Percentiles rank a stretch among this genome's conserved stretches.
phyloP scores from a whole-genome alignment of 2,888 invertebrate genomes.

The Shargacucullia verbasci region DNA sequence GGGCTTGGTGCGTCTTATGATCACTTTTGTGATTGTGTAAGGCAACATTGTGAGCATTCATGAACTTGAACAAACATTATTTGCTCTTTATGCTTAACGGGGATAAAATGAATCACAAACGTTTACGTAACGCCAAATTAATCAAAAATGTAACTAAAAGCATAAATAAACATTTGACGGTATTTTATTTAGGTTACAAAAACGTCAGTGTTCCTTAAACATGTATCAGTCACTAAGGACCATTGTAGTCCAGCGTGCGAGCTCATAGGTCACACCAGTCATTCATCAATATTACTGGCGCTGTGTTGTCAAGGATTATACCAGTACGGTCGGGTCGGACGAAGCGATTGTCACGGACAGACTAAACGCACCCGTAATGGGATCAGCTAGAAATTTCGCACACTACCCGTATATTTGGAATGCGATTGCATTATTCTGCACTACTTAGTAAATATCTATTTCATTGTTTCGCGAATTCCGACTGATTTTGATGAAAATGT shows the following conservation, averaged over 20 bases:
- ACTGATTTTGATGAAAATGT: conserved; percentile 1
- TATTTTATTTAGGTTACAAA: too few relatives aligned
- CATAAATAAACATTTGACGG: too few relatives aligned
- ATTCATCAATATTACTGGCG: conserved; percentile 42
- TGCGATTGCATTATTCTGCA: conserved; percentile 14
- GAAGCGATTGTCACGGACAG: conserved; percentile 13
- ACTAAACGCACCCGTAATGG: conserved; percentile 29
- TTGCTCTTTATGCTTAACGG: too few relatives aligned
- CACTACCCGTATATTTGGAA: not conserved
- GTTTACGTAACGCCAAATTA: too few relatives aligned
- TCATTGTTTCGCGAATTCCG: conserved; percentile 5
- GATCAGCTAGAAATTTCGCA: conserved; percentile 14
- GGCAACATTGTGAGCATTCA: not conserved
- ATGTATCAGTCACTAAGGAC: too few relatives aligned
- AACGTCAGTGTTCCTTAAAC: too few relatives aligned
- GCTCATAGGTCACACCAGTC: not conserved
- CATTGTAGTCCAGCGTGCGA: not conserved
- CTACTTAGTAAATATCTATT: conserved; percentile 4
- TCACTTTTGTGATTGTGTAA: conserved; percentile 1
- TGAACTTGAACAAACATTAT: too few relatives aligned
- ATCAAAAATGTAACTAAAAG: too few relatives aligned
- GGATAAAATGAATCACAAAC: too few relatives aligned
- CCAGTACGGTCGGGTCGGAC: not conserved
- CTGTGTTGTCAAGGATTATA: conserved; percentile 27
- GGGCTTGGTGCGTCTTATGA: not conserved